Conservation (phyloP, 2,113 vertebrate genomes). For the Hippotragus niger region DNA sequence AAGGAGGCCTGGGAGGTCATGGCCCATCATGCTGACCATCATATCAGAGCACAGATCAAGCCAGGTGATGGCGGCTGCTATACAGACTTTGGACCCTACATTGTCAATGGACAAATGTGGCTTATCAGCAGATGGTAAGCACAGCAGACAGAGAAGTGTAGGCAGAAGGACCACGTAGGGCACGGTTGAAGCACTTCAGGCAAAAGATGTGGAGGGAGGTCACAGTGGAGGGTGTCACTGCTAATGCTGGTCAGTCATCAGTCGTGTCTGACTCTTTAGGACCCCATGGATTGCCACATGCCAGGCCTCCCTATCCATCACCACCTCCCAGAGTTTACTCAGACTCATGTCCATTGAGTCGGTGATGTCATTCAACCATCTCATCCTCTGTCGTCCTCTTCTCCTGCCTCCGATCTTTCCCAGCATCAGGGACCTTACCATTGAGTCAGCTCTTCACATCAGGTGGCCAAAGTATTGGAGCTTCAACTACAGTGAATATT, state of each 20-base stretch:
- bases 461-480: background rate
- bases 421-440: background rate
- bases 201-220: background rate
- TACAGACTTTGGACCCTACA: background rate
- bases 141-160: rapidly evolving
- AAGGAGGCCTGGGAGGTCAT: background rate
- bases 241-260: background rate
- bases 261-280: background rate
- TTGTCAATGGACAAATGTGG: rapidly evolving
- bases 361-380: background rate
- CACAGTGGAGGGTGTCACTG: background rate
- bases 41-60: background rate
- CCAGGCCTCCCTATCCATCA: background rate
- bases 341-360: background rate
- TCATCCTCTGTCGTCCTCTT: background rate
- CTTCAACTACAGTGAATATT: background rate
- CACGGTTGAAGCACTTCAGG: background rate
- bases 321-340: background rate
- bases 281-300: background rate
- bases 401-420: background rate
- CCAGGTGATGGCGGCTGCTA: rapidly evolving
- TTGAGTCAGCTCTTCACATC: background rate
- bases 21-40: background rate
- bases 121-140: background rate
- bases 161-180: background rate